Evolutionary conservation across 2,888 invertebrate genomes (phyloP).

Genomic region (Geotrupes spiniger): DNA sequence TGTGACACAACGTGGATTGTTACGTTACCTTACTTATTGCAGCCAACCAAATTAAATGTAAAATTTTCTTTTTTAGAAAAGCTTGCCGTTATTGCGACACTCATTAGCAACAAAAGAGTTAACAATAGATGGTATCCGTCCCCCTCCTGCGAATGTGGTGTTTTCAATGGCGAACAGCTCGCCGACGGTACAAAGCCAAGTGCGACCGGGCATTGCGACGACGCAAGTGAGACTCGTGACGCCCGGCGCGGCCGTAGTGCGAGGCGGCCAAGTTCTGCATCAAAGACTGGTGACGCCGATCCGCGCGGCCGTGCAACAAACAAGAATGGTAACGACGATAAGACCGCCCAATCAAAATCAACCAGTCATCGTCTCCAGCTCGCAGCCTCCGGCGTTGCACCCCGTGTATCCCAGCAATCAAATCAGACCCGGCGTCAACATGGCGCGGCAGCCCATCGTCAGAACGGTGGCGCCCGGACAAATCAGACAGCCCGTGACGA

Average conservation of each 20-base stretch:
- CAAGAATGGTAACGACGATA: conserved; percentile 47
- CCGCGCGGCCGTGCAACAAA: conserved; percentile 40
- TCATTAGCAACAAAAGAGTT: conserved; percentile 87
- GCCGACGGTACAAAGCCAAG: conserved; percentile 46
- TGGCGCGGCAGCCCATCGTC: conserved; percentile 41
- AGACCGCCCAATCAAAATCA: conserved; percentile 40
- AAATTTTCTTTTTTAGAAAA: conserved; percentile 68
- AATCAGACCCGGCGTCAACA: conserved; percentile 34
- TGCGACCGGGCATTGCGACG: conserved; percentile 54
- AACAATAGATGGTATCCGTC: conserved; percentile 91
- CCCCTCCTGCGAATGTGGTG: conserved; percentile 75
- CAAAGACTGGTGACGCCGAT: conserved; percentile 56
- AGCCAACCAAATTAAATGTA: no score
- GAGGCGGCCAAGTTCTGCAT: conserved; percentile 54
- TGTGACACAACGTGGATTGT: no score
- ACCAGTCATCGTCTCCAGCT: conserved; percentile 45
- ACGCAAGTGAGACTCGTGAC: conserved; percentile 65
- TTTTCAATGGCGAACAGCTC: conserved; percentile 54
- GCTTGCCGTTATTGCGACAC: conserved; percentile 87
- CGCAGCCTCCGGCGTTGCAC: conserved; percentile 50
- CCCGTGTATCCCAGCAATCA: conserved; percentile 43
- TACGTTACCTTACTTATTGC: no score
- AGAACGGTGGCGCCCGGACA: conserved; percentile 29
- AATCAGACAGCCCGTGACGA: conserved; percentile 38
- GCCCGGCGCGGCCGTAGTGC: conserved; percentile 49